These are phyloP conservation scores for Hesperia comma DNA, from an alignment of 2,888 invertebrate genomes.

Conservation along the genomic window DNA sequence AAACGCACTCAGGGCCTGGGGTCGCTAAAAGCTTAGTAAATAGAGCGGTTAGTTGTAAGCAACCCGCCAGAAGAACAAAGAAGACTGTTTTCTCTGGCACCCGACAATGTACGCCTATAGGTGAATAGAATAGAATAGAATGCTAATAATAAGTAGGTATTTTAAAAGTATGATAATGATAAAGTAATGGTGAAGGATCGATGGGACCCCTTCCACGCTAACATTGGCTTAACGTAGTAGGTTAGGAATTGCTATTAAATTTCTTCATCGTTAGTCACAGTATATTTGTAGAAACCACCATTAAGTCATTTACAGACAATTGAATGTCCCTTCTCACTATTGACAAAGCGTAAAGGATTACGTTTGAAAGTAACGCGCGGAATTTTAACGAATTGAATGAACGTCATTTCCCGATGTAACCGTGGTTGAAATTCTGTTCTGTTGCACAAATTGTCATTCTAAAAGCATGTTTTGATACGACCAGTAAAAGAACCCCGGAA, in stretches of 20 bases:
- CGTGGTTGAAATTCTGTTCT: conserved; percentile 21
- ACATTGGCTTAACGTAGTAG: too few species aligned
- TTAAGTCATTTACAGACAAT: conserved; percentile 20
- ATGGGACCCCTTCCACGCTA: too few species aligned
- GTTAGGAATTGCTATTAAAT: too few species aligned
- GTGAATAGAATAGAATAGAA: too few species aligned
- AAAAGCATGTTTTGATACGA: conserved; percentile 2
- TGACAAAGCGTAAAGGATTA: conserved; percentile 23
- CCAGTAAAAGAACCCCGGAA: background rate
- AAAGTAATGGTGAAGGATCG: too few species aligned
- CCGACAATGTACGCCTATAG: conserved; percentile 48
- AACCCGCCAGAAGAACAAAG: conserved; percentile 78
- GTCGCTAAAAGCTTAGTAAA: conserved; percentile 80
- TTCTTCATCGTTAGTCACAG: conserved; percentile 10
- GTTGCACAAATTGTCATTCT: conserved; percentile 18
- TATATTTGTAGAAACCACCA: conserved; percentile 1
- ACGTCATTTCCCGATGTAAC: conserved; percentile 25
- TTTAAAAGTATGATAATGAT: too few species aligned
- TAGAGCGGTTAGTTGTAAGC: conserved; percentile 76
- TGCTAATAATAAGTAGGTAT: too few species aligned
- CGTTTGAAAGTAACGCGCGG: conserved; percentile 14
- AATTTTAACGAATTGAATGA: conserved; percentile 31
- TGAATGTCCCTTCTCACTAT: conserved; percentile 24
- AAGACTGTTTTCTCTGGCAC: conserved; percentile 62
- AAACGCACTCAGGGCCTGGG: conserved; percentile 59